A percentile compares a stretch with the other conserved stretches of the same genome.
These are phyloP conservation scores for Goniozus legneri DNA, from an alignment of 1,140 invertebrate species.

Conservation along the genomic window DNA sequence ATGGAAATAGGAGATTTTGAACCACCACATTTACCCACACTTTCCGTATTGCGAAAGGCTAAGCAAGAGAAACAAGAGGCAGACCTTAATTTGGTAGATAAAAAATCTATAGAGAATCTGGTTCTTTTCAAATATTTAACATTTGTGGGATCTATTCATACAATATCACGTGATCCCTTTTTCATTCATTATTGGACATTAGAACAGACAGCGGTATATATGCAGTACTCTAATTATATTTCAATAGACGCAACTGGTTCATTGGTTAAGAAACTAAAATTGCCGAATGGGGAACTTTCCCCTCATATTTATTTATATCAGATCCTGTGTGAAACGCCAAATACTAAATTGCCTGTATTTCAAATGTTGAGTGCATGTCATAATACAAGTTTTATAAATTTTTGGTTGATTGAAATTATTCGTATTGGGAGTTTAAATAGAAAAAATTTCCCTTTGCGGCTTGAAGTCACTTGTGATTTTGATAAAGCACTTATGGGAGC, in stretches of 20 bases:
- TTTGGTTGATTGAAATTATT: slow-evolving; percentile 7
- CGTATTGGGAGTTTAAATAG: neutral
- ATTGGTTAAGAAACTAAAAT: slow-evolving; percentile 3
- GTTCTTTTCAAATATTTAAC: neutral
- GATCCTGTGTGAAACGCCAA: neutral
- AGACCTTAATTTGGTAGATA: neutral
- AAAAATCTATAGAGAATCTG: slow-evolving; percentile 1
- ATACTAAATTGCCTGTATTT: slow-evolving; percentile 1
- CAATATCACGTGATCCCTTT: slow-evolving; percentile 7
- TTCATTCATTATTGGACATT: slow-evolving; percentile 11
- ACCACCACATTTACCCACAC: slow-evolving; percentile 4
- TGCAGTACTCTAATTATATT: neutral
- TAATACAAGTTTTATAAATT: slow-evolving; percentile 1
- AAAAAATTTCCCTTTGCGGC: neutral
- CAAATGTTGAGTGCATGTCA: slow-evolving; percentile 6
- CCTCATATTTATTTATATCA: slow-evolving; percentile 12
- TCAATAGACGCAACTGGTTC: slow-evolving; percentile 9
- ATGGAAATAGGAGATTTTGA: slow-evolving; percentile 9
- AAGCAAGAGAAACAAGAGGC: slow-evolving; percentile 4
- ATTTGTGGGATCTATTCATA: neutral
- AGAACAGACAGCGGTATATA: slow-evolving; percentile 7
- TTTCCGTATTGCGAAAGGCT: neutral
- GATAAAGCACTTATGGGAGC: slow-evolving; percentile 4
- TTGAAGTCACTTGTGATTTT: slow-evolving; percentile 4
- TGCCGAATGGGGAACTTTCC: slow-evolving; percentile 7